Evolutionary conservation across 2,113 vertebrate species (phyloP).

Genomic region (Ahaetulla prasina): DNA sequence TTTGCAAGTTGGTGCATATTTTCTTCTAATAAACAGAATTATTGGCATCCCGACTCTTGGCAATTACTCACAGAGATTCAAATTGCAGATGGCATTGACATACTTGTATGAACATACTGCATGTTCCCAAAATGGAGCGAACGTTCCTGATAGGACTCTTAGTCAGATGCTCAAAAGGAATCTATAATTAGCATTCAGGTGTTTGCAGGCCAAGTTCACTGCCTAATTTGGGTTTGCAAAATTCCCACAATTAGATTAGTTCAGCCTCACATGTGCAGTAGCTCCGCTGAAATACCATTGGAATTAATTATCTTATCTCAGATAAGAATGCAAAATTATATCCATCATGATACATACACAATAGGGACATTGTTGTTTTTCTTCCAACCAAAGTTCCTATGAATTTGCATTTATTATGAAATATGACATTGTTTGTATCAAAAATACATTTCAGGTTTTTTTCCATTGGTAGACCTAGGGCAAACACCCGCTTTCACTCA

Average conservation of each 20-base stretch:
- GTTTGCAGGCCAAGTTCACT: neutral
- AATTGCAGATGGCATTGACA: neutral
- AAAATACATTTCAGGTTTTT: neutral
- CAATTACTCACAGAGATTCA: neutral
- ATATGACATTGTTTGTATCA: neutral
- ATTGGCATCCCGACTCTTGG: neutral
- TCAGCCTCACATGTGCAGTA: neutral
- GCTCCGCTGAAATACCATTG: neutral
- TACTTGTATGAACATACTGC: neutral
- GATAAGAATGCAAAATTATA: neutral
- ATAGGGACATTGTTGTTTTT: neutral
- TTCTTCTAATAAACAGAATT: neutral
- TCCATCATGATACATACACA: neutral
- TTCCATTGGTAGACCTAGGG: neutral
- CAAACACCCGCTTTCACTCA: neutral
- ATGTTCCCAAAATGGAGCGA: neutral
- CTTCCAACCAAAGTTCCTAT: neutral
- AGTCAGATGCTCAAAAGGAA: neutral
- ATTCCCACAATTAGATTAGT: constrained; percentile 13
- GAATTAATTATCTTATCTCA: neutral
- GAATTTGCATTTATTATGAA: neutral
- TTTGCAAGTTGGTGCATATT: neutral
- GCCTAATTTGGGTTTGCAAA: constrained; percentile 14
- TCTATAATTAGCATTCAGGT: neutral
- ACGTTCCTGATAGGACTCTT: neutral